Evolutionary conservation across 2,113 vertebrate genomes (phyloP), one percentile per base, ranked within the genome.

Genomic region (Ceuthmochares aereus): DNA sequence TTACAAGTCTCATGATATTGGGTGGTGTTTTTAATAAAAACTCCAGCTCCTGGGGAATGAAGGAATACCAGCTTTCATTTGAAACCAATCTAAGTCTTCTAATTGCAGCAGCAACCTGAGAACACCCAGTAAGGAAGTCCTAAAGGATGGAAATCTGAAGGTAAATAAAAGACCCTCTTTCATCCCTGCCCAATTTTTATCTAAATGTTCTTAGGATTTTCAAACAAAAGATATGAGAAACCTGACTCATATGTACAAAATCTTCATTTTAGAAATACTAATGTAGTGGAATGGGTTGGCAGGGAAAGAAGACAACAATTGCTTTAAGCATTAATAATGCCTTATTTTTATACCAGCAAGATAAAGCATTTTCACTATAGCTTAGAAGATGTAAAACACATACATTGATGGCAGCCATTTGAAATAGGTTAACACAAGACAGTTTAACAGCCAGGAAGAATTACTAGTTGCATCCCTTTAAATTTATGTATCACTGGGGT

Each of bases 11-110:
- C 79, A 16, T 75, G 93, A 69, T 89, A 84, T 6, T 90, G 70
- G 91, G 91, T 74, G 78, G 32, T 66, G 59, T 18, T 42, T 93
- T 92, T 90, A 93, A 93, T 88, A 90, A 93, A 94, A 83, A 20
- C 6, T 56, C 32, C n/a, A 55, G 47, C 47, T 92, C 75, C 55
- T n/a, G 64, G 47, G 84, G 58, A 90, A 66, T 15, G 21, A 4
- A 74, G 37, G 66, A 76, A 63, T 64, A 85, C 82, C 87, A 81
- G 27, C 37, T 89, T 87, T 74, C 78, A 56, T 85, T 55, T 4
- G 37, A 95, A 89, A 81, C 40, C 69, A 92, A 95, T 95, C 18
- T 90, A 92, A 90, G 69, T 59, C 52, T 75, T 83, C 43, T 93
- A 94, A 96, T 84, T 92, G 88, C 54, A 73, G 10, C 14, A 4